phyloP scores from a whole-genome alignment of 1,140 invertebrate species.

The Drosophila lacteicornis region DNA sequence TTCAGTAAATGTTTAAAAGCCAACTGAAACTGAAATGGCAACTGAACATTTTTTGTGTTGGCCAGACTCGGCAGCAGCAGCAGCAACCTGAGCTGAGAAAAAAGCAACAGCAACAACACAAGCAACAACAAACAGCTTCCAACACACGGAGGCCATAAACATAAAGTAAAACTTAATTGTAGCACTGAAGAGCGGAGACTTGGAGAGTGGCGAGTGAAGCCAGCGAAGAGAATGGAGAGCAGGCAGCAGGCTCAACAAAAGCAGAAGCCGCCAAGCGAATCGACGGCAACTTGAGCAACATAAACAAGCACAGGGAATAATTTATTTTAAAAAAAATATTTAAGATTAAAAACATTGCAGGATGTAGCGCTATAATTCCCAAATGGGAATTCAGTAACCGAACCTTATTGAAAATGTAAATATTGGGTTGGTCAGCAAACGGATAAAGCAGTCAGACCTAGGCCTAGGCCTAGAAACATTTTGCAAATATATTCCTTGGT shows the following conservation, averaged over 20 bases:
- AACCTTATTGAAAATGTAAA: no score
- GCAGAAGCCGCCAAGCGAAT: slow-evolving; percentile 80
- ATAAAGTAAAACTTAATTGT: slow-evolving; percentile 84
- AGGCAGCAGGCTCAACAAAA: slow-evolving; percentile 40
- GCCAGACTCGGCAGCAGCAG: slow-evolving; percentile 28
- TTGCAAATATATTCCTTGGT: no score
- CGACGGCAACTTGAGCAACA: slow-evolving; percentile 63
- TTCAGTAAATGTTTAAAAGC: slow-evolving; percentile 84
- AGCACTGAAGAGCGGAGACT: slow-evolving; percentile 58
- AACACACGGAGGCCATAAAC: slow-evolving; percentile 70
- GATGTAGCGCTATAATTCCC: neutral
- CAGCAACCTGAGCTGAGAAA: slow-evolving; percentile 66
- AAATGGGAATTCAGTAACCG: neutral
- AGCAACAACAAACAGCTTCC: slow-evolving; percentile 41
- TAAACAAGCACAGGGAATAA: slow-evolving; percentile 35
- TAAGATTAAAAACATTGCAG: no score
- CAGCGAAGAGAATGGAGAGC: slow-evolving; percentile 45
- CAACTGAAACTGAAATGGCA: slow-evolving; percentile 76
- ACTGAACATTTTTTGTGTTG: slow-evolving; percentile 62
- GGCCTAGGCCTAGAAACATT: no score
- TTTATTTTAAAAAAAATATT: neutral
- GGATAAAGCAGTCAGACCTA: no score
- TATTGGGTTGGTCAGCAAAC: no score
- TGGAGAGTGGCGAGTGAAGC: slow-evolving; percentile 42
- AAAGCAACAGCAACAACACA: slow-evolving; percentile 62